Percentiles rank a stretch among this genome's conserved stretches.
phyloP scores from a whole-genome alignment of 2,797 vertebrate species.

The Cossypha caffra region DNA sequence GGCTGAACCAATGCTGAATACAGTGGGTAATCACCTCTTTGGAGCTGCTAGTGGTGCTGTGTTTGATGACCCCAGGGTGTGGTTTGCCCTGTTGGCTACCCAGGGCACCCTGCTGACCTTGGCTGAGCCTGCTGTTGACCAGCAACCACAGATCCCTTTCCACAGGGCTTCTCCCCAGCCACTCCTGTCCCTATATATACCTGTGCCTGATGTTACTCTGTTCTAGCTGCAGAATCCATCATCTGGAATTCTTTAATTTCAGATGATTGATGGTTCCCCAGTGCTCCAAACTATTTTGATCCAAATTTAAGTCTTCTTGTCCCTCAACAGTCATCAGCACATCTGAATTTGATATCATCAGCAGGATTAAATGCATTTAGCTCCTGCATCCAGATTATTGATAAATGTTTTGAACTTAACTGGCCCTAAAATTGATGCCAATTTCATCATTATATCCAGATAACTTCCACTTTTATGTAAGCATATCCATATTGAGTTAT shows the following conservation, averaged over 20 bases:
- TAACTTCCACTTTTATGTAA: not conserved
- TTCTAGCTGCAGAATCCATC: accelerated
- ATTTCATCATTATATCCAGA: not conserved
- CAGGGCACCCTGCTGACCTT: not conserved
- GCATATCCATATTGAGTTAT: not conserved
- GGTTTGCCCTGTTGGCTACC: not conserved
- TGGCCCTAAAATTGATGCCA: not conserved
- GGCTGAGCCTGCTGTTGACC: accelerated
- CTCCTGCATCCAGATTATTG: not conserved
- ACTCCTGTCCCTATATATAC: not conserved
- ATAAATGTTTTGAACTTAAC: not conserved
- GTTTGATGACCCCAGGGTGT: not conserved
- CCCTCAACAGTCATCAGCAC: not conserved
- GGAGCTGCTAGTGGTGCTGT: not conserved
- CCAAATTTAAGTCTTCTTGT: not conserved
- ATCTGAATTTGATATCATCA: not conserved
- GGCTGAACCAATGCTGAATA: not conserved
- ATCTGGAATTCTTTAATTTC: not conserved
- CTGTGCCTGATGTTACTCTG: accelerated
- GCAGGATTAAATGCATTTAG: not conserved
- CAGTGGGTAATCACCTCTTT: not conserved
- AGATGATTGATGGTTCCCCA: accelerated
- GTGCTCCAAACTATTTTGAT: not conserved
- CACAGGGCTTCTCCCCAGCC: not conserved
- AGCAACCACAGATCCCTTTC: not conserved